Conservation (phyloP, 1,140 invertebrate species). For the Leptonema lineaticorne region DNA sequence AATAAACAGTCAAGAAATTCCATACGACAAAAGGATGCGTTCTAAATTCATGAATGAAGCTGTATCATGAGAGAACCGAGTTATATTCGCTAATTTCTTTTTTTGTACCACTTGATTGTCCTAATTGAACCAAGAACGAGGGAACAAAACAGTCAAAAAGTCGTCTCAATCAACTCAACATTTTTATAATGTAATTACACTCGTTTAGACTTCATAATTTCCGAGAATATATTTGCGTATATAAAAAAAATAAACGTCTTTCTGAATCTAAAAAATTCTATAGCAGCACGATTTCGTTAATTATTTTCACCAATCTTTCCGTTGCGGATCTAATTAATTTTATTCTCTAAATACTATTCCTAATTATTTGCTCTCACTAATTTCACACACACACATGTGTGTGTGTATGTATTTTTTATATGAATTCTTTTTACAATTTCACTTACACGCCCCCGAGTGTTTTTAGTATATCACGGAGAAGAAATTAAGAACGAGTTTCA, state of each 20-base stretch:
- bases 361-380: constrained; percentile 3
- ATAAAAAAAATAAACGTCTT: too few relatives aligned
- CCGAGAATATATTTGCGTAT: too few relatives aligned
- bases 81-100: neutral
- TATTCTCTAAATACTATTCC: neutral
- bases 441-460: neutral
- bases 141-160: constrained; percentile 5
- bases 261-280: too few relatives aligned
- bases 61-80: neutral
- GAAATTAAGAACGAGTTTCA: neutral
- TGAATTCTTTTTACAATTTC: constrained; percentile 10
- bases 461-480: neutral
- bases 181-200: constrained; percentile 9
- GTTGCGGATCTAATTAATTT: neutral
- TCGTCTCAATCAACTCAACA: constrained; percentile 10
- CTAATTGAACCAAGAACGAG: constrained; percentile 4
- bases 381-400: neutral
- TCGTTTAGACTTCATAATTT: too few relatives aligned
- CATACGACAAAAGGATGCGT: neutral
- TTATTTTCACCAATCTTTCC: too few relatives aligned
- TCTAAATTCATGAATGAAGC: neutral
- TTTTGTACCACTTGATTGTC: neutral
- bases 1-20: too few relatives aligned
- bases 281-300: too few relatives aligned
- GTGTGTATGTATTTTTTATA: too few relatives aligned